These are phyloP conservation scores for Temnothorax rugatulus DNA, from an alignment of 2,888 invertebrate genomes.

Conservation along the genomic window DNA sequence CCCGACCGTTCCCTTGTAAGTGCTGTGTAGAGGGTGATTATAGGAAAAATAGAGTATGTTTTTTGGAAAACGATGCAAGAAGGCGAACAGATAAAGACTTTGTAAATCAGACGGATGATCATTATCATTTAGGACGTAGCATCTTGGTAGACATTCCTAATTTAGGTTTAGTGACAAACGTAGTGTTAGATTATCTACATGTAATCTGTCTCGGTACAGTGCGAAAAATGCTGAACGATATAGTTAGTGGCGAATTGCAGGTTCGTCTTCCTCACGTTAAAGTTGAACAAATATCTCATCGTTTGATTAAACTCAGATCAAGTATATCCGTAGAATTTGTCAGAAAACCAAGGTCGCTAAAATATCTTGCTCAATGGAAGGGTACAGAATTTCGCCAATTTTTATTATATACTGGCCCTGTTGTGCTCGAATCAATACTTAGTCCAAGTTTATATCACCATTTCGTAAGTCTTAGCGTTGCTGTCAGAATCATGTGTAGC, in stretches of 20 bases:
- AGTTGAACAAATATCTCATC: conserved; percentile 3
- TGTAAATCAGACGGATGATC: neutral
- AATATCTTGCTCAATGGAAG: conserved; percentile 14
- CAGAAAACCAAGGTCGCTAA: neutral
- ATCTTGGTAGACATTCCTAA: neutral
- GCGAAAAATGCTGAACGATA: neutral
- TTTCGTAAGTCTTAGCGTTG: too few species aligned
- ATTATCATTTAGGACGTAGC: neutral
- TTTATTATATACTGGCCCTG: too few species aligned
- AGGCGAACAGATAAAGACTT: neutral
- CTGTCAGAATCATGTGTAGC: too few species aligned
- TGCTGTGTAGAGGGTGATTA: neutral
- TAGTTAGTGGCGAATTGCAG: neutral
- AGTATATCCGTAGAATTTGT: neutral
- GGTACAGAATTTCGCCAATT: neutral
- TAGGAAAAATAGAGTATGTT: neutral
- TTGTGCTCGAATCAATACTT: too few species aligned
- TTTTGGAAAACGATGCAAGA: neutral
- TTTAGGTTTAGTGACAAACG: neutral
- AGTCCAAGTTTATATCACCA: too few species aligned
- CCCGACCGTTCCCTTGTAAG: too few species aligned
- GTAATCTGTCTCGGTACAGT: conserved; percentile 8
- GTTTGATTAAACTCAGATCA: neutral
- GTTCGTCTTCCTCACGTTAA: neutral
- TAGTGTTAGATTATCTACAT: neutral